Percentiles rank a stretch among this genome's conserved stretches.
These are phyloP conservation scores for Arothron firmamentum DNA, from an alignment of 2,113 vertebrate genomes.

Conservation along the genomic window DNA sequence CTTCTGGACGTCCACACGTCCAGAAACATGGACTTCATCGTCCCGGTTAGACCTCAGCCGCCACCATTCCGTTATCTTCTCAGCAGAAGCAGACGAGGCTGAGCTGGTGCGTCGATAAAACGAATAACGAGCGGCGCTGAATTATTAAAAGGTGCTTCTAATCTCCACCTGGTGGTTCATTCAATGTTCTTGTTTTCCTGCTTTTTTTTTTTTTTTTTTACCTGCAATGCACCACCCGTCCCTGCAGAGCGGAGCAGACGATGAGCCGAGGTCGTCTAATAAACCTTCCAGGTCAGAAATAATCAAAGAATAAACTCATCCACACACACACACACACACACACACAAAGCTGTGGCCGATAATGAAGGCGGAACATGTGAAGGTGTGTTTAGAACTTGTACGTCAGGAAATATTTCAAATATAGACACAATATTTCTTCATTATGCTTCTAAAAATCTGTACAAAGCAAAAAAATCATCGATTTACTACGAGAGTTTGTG, in stretches of 20 bases:
- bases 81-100: conserved; percentile 34
- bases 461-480: too few relatives aligned
- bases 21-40: too few relatives aligned
- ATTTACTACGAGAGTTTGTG: too few relatives aligned
- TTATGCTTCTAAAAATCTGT: too few relatives aligned
- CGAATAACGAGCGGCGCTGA: conserved; percentile 46
- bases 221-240: conserved; percentile 64
- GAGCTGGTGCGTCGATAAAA: conserved; percentile 67
- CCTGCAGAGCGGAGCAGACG: conserved; percentile 28
- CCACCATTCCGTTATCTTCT: conserved; percentile 20
- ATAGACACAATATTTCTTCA: too few relatives aligned
- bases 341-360: conserved; percentile 42
- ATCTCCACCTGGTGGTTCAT: conserved; percentile 62
- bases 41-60: too few relatives aligned
- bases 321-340: conserved; percentile 30
- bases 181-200: conserved; percentile 58
- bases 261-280: conserved; percentile 50
- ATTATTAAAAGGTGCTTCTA: conserved; percentile 67
- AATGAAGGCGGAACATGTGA: conserved; percentile 56
- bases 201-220: conserved; percentile 39
- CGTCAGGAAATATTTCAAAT: too few relatives aligned
- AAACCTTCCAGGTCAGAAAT: conserved; percentile 56
- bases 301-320: conserved; percentile 55
- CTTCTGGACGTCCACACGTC: too few relatives aligned
- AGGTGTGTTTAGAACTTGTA: conserved; percentile 4